phyloP scores from a whole-genome alignment of 2,797 vertebrate genomes.

The Eulemur mongoz region DNA sequence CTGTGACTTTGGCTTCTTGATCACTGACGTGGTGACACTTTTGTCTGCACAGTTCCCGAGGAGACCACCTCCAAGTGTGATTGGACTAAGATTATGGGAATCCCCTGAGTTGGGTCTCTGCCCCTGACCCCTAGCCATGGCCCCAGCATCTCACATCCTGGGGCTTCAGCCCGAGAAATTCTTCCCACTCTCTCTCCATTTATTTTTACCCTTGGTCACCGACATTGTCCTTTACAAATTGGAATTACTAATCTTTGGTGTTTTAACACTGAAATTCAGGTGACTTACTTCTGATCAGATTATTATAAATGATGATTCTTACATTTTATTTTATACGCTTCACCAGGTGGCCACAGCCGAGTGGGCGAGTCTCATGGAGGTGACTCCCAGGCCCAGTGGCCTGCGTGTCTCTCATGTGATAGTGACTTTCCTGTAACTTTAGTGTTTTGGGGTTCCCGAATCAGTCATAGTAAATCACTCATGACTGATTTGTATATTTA shows the following conservation, averaged over 20 bases:
- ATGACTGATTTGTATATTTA: neutral
- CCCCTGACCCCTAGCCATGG: fast-evolving
- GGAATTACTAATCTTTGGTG: neutral
- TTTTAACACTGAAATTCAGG: neutral
- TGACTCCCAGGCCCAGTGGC: fast-evolving
- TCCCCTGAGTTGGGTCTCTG: neutral
- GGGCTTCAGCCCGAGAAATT: neutral
- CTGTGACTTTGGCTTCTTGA: neutral
- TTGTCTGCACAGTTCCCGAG: neutral
- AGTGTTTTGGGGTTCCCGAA: neutral
- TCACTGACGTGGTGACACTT: neutral
- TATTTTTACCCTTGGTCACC: too few species aligned
- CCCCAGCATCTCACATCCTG: fast-evolving
- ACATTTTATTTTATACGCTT: neutral
- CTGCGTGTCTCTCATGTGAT: neutral
- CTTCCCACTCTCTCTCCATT: neutral
- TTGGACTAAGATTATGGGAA: neutral
- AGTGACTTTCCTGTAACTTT: neutral
- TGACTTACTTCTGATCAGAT: neutral
- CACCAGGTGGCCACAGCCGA: neutral
- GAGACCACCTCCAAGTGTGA: neutral
- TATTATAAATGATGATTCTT: neutral
- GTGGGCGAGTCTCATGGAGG: neutral
- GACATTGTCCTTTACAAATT: fast-evolving
- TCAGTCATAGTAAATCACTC: neutral